These are phyloP conservation scores for Styela plicata DNA, from an alignment of 23 tunicate genomes.

Conservation along the genomic window DNA sequence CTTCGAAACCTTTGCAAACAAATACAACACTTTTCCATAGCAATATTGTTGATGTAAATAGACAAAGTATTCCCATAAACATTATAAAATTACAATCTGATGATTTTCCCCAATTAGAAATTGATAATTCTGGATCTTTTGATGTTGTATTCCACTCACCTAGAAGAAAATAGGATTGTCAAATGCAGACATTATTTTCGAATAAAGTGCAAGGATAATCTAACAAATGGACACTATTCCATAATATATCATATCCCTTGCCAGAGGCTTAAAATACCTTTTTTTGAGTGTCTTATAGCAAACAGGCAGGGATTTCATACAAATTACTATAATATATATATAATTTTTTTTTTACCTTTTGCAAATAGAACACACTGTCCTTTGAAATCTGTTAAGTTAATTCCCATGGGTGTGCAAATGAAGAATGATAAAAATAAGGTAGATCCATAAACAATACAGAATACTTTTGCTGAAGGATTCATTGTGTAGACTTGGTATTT, in stretches of 20 bases:
- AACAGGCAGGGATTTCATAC: too few relatives aligned
- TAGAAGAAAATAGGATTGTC: not conserved
- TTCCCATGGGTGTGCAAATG: not conserved
- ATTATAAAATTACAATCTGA: conserved; percentile 66
- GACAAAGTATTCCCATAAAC: conserved; percentile 44
- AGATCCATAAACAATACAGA: not conserved
- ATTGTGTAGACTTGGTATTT: not conserved
- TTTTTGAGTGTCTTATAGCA: too few relatives aligned
- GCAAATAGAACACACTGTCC: conserved; percentile 11
- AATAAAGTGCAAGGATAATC: too few relatives aligned
- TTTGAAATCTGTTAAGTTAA: not conserved
- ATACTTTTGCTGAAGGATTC: conserved; percentile 5
- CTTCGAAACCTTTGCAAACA: conserved; percentile 68
- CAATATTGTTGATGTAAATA: conserved; percentile 39
- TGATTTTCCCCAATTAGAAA: conserved; percentile 40
- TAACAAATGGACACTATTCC: too few relatives aligned
- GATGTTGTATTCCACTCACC: conserved; percentile 19
- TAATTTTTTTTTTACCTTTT: conserved; percentile 15
- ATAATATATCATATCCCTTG: too few relatives aligned
- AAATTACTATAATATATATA: too few relatives aligned
- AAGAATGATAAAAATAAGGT: conserved; percentile 6
- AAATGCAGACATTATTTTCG: not conserved
- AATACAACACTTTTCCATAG: conserved; percentile 32
- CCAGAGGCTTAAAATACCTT: too few relatives aligned
- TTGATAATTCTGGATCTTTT: not conserved